Conservation (phyloP, 2,888 invertebrate genomes). For the Drosophila pseudotalamancana region DNA sequence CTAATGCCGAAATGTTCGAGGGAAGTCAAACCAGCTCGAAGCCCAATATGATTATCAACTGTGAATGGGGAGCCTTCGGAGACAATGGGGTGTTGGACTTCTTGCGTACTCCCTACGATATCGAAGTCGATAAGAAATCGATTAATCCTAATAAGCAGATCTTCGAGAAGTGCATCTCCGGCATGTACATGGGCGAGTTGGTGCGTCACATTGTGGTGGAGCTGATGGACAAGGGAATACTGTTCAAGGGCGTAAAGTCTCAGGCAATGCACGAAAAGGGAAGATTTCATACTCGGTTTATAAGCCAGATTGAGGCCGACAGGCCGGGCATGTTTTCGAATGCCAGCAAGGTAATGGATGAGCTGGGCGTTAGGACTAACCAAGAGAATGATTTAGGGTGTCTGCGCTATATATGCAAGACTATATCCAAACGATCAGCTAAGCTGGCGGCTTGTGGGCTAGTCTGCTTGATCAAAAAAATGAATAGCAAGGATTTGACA, state of each 20-base stretch:
- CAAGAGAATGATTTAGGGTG: conserved; percentile 94
- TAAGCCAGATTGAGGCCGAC: conserved; percentile 97
- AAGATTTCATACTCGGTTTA: conserved; percentile 95
- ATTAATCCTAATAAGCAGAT: conserved; percentile 92
- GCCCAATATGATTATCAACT: conserved; percentile 91
- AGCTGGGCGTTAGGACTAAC: conserved; percentile 87
- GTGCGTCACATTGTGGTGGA: conserved; percentile 92
- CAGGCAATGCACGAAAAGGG: conserved; percentile 25
- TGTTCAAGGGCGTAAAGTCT: conserved; percentile 54
- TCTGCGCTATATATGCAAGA: conserved; percentile 95
- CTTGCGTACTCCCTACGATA: conserved; percentile 92
- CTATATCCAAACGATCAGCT: conserved; percentile 95
- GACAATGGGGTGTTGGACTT: conserved; percentile 94
- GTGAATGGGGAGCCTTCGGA: conserved; percentile 98
- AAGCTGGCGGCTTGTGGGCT: conserved; percentile 95
- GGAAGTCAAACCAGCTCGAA: conserved; percentile 80
- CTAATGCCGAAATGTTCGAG: conserved; percentile 91
- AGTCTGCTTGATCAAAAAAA: conserved; percentile 93
- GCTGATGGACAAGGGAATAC: conserved; percentile 89
- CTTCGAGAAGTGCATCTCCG: conserved; percentile 93
- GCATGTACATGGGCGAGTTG: conserved; percentile 99
- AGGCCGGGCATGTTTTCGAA: conserved; percentile 89
- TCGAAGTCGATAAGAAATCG: conserved; percentile 90
- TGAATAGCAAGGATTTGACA: conserved; percentile 91
- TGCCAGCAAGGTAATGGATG: conserved; percentile 91